These are phyloP conservation scores for Gasterosteus nipponicus DNA, from an alignment of 2,113 vertebrate genomes.

Conservation along the genomic window DNA sequence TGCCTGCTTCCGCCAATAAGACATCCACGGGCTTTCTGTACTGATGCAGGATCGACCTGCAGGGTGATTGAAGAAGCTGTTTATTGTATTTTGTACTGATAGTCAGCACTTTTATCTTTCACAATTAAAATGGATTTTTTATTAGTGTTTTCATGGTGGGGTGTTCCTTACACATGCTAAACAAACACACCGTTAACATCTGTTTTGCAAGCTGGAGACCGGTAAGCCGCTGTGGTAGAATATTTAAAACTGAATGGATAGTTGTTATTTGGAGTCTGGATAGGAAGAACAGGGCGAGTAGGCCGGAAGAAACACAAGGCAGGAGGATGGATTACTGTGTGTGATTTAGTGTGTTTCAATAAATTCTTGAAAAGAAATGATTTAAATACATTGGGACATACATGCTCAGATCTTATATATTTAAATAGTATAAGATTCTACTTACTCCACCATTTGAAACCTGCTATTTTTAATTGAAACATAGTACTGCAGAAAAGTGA, in stretches of 20 bases:
- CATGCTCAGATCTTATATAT: neutral
- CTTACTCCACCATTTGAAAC: neutral
- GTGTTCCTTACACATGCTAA: neutral
- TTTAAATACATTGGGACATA: neutral
- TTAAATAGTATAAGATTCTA: neutral
- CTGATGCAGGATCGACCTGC: neutral
- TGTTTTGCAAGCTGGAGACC: neutral
- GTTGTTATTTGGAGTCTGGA: neutral
- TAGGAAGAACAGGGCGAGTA: neutral
- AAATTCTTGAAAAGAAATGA: neutral
- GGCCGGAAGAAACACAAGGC: neutral
- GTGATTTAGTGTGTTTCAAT: neutral
- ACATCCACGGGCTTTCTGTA: slow-evolving; percentile 25
- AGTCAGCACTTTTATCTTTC: slow-evolving; percentile 1
- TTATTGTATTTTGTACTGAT: slow-evolving; percentile 1
- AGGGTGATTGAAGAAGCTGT: slow-evolving; percentile 1
- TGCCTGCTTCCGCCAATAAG: slow-evolving; percentile 26
- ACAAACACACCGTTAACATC: neutral
- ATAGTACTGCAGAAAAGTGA: neutral
- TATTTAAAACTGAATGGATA: neutral
- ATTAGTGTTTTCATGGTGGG: neutral
- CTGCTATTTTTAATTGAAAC: neutral
- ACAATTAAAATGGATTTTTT: slow-evolving; percentile 1
- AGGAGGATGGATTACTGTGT: neutral
- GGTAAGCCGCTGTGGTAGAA: neutral